Conservation (phyloP, 2,797 vertebrate species). For the Eutrigla gurnardus region DNA sequence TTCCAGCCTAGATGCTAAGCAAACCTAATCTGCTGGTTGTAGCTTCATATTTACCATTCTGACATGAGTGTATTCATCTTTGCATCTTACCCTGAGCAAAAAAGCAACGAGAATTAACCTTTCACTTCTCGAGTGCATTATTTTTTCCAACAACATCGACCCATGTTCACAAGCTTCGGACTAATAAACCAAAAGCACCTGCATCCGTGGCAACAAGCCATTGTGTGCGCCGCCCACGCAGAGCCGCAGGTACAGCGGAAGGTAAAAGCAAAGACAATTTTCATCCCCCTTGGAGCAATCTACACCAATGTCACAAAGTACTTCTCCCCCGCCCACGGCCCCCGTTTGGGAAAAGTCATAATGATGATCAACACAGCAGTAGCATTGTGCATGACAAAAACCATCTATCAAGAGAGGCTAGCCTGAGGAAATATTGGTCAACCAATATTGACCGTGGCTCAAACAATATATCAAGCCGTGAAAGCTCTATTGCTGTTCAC, state of each 20-base stretch:
- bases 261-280: conserved; percentile 40
- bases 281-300: conserved; percentile 30
- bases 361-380: conserved; percentile 68
- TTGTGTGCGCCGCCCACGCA: conserved; percentile 20
- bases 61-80: not conserved
- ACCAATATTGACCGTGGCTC: conserved; percentile 46
- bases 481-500: conserved; percentile 52
- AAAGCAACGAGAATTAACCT: not conserved
- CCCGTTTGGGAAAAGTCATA: conserved; percentile 60
- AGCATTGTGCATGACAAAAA: conserved; percentile 46
- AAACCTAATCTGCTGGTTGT: not conserved
- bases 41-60: not conserved
- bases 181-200: conserved; percentile 29
- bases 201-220: not conserved
- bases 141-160: not conserved
- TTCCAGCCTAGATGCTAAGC: not conserved
- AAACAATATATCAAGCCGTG: conserved; percentile 62
- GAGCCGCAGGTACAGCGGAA: conserved; percentile 30
- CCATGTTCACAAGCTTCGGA: conserved; percentile 6
- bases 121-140: not conserved
- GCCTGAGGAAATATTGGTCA: conserved; percentile 48
- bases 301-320: conserved; percentile 33
- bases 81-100: not conserved
- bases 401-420: conserved; percentile 65
- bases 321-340: conserved; percentile 50